These are phyloP conservation scores for Pheucticus melanocephalus DNA, from an alignment of 2,113 vertebrate genomes.

Conservation along the genomic window DNA sequence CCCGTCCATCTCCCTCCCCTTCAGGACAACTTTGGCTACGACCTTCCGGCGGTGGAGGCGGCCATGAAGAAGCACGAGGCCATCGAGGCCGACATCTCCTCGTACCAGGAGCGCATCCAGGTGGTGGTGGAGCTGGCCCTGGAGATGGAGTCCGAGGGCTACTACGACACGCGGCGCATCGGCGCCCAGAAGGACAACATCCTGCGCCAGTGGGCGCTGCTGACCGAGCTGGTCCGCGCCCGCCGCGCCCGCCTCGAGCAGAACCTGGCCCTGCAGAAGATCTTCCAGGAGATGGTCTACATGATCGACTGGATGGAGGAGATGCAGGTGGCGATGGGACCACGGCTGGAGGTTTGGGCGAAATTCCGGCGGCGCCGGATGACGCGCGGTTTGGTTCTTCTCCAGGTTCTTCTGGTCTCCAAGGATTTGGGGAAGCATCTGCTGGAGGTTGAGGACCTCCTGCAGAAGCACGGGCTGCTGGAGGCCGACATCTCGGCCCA, in stretches of 20 bases:
- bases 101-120: conserved; percentile 90
- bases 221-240: conserved; percentile 84
- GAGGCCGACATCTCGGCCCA: conserved; percentile 89
- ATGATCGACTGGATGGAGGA: conserved; percentile 99
- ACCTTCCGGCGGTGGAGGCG: conserved; percentile 91
- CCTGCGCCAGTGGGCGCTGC: conserved; percentile 88
- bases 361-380: fast-evolving
- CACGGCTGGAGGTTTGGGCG: too few species aligned
- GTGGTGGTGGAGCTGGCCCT: conserved; percentile 85
- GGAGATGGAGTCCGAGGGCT: conserved; percentile 88
- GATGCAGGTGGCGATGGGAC: conserved; percentile 79
- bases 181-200: conserved; percentile 90
- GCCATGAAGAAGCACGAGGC: conserved; percentile 98
- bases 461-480: conserved; percentile 90
- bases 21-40: conserved; percentile 95
- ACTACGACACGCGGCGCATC: conserved; percentile 88
- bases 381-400: fast-evolving
- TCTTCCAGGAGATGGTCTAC: conserved; percentile 98
- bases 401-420: conserved; percentile 70
- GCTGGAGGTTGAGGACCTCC: conserved; percentile 89
- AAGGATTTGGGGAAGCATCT: conserved; percentile 93
- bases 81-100: conserved; percentile 93
- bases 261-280: conserved; percentile 90
- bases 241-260: conserved; percentile 86
- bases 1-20: fast-evolving